Conservation (phyloP, 1,140 invertebrate species). For the Papilio glaucus region DNA sequence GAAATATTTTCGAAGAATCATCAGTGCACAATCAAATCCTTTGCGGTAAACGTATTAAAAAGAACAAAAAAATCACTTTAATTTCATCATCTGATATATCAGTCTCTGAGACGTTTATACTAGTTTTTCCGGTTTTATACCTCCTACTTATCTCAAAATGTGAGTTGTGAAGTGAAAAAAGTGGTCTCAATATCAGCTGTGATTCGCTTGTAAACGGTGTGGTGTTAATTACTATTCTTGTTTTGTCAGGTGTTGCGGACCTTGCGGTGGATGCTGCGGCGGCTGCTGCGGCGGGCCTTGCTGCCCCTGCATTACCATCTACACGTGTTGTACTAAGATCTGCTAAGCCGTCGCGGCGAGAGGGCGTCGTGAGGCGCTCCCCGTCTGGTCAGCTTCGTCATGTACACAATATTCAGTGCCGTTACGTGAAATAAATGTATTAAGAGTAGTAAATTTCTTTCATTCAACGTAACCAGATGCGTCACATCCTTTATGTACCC, state of each 20-base stretch:
- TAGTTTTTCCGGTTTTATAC: constrained; percentile 25
- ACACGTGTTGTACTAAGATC: constrained; percentile 77
- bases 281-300: constrained; percentile 60
- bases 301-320: constrained; percentile 71
- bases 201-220: not conserved
- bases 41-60: constrained; percentile 53
- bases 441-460: constrained; percentile 28
- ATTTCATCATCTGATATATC: constrained; percentile 14
- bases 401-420: constrained; percentile 12
- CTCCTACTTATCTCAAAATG: constrained; percentile 48
- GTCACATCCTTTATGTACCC: too few species aligned
- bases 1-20: not conserved
- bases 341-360: constrained; percentile 51
- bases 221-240: constrained; percentile 11
- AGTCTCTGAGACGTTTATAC: constrained; percentile 9
- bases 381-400: constrained; percentile 13
- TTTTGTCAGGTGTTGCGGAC: constrained; percentile 56
- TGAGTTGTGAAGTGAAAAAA: constrained; percentile 44
- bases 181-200: not conserved
- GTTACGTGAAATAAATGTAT: constrained; percentile 38
- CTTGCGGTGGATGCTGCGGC: constrained; percentile 52
- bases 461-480: not conserved
- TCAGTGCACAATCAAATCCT: constrained; percentile 65
- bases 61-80: constrained; percentile 53
- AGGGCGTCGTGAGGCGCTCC: not conserved